Percentiles rank a stretch among this genome's conserved stretches.
These are phyloP conservation scores for Penaeus vannamei DNA, from an alignment of 1,140 invertebrate genomes.

Conservation along the genomic window DNA sequence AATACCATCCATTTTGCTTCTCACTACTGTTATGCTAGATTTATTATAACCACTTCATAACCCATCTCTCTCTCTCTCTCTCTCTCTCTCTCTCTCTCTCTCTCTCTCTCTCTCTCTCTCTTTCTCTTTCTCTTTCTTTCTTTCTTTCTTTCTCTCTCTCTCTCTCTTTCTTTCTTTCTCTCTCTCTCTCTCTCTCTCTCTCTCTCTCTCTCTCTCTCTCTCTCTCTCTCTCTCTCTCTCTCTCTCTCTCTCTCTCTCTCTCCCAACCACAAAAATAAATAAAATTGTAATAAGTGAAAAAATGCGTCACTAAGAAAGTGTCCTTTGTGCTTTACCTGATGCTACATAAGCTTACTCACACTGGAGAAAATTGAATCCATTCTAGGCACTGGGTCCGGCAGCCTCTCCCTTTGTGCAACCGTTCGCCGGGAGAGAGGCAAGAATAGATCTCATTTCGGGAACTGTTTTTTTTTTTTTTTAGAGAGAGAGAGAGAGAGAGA, in stretches of 20 bases:
- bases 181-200: background rate
- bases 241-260: conserved; percentile 3
- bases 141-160: background rate
- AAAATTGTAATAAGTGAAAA: background rate
- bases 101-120: background rate
- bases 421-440: too few species aligned
- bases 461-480: background rate
- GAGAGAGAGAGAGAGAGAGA: too few species aligned
- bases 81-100: background rate
- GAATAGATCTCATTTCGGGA: background rate
- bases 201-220: background rate
- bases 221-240: background rate
- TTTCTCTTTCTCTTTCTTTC: background rate
- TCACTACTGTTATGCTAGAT: too few species aligned
- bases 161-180: background rate
- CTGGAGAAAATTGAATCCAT: too few species aligned
- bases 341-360: too few species aligned
- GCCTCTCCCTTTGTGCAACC: conserved; percentile 2
- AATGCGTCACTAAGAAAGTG: background rate
- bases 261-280: background rate
- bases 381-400: background rate
- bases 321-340: background rate
- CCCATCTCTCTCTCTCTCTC: conserved; percentile 5
- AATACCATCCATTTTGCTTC: too few species aligned
- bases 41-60: too few species aligned